Conservation (phyloP, 1,140 invertebrate species). For the Brachionus manjavacas region DNA sequence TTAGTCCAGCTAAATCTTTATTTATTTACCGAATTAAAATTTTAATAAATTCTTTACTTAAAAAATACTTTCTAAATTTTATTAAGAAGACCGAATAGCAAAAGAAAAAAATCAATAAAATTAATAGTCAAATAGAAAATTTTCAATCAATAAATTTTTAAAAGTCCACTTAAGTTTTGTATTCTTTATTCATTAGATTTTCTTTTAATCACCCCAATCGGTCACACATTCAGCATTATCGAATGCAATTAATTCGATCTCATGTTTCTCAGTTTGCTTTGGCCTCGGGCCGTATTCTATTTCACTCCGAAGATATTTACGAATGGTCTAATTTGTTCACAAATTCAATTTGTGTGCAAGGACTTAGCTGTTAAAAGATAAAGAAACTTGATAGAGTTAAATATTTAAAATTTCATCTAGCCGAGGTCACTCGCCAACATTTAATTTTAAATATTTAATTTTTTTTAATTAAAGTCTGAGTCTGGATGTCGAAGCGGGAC, state of each 20-base stretch:
- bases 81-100: background rate
- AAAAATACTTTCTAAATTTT: background rate
- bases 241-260: background rate
- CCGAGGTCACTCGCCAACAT: background rate
- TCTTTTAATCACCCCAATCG: background rate
- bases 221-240: background rate
- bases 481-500: background rate
- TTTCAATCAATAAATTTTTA: background rate
- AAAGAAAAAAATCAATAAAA: background rate
- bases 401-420: background rate
- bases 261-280: background rate
- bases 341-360: background rate
- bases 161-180: background rate
- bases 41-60: background rate
- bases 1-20: background rate
- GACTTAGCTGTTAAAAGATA: background rate
- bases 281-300: background rate
- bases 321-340: background rate
- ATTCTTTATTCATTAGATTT: background rate
- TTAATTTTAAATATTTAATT: background rate
- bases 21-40: background rate
- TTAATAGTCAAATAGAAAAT: background rate
- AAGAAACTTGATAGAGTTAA: conserved; percentile 5
- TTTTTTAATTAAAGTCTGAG: background rate
- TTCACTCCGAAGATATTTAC: background rate